Base-by-base conservation (phyloP, 2,888 invertebrate species). In the Yponomeuta cagnagella region DNA sequence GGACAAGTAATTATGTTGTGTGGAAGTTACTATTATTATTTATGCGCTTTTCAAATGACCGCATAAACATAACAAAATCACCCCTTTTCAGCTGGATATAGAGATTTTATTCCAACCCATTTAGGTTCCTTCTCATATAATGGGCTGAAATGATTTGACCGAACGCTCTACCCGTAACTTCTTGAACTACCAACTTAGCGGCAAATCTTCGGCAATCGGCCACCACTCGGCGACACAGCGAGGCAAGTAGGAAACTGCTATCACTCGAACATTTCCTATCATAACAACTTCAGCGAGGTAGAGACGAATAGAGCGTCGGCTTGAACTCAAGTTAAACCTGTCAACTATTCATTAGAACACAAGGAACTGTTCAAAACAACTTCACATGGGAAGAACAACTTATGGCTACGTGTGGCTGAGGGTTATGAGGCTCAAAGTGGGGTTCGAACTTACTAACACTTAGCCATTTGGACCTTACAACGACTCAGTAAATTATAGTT, bases 221-320 rank as follows among this genome's bases (percentile, higher is more conserved):
- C 52, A 9, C 52, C 52, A 64, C 31, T 64, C 64, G 10, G 64
- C 30, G 64, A 10, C 30, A 64, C n/a, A 30, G 64, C 64, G 10
- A 64, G 31, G 23, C 9, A 15, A 63, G 30, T 63, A 30, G 65
- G 31, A 65, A 65, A 65, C 31, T 33, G 33, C 31, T 65, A 65
- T 65, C 65, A 65, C 65, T 65, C 65, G 31, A 65, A 65, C 65
- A 65, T 65, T 65, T 65, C 65, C 65, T 65, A 65, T 65, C 33
- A 65, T 65, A 65, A 65, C 65, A 65, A 33, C 65, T 33, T 65
- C 65, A 5, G 52, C 6, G 5, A 15, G 52, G 1, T 58, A 58
- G 52, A 58, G 15, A 3, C 1, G 52, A 2, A 12, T 15, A 58
- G 52, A 58, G 52, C 15, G 15, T 15, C 52, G 8, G 52, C 12